Base-by-base conservation (phyloP, 1,140 invertebrate species). In the Lutraria rhynchaena region DNA sequence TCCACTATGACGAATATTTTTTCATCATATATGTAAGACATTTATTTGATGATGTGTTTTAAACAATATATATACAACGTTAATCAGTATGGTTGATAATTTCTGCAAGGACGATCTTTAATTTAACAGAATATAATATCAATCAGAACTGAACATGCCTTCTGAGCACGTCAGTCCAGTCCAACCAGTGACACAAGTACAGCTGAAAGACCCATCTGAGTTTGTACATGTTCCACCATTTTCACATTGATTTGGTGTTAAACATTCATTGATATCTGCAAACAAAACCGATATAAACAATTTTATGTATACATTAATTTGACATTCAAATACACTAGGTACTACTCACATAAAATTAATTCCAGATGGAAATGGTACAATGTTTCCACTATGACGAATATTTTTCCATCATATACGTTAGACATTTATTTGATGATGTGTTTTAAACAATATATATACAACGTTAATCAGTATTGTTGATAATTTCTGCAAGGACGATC, bases 311-410 rank as follows among this genome's bases (percentile, higher is more conserved):
- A n/a, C n/a, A n/a, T n/a, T n/a, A n/a, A n/a, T n/a, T n/a, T n/a
- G n/a, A n/a, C n/a, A n/a, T n/a, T n/a, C n/a, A n/a, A n/a, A n/a
- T n/a, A n/a, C n/a, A n/a, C n/a, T n/a, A n/a, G n/a, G n/a, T n/a
- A n/a, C n/a, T n/a, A n/a, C n/a, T n/a, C n/a, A n/a, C n/a, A n/a
- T n/a, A n/a, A n/a, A n/a, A n/a, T n/a, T n/a, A n/a, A n/a, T 31
- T 31, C 70, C 77, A 81, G 5, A 35, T 31, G 9, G 65, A 65
- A 35, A 46, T n/a, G 13, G 55, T 70, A 87, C 98, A 99, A 81
- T 31, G 31, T 73, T 46, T 46, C 9, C 19, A 22, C 33, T 70
- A 41, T 3, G 29, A 37, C 1, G 35, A 49, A 70, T 84, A 87
- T 83, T 87, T 71, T 22, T 86, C 73, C 1, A 41, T 44, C 0